These are phyloP conservation scores for Leptopilina drosophilae DNA, from an alignment of 2,888 invertebrate genomes.

Conservation along the genomic window DNA sequence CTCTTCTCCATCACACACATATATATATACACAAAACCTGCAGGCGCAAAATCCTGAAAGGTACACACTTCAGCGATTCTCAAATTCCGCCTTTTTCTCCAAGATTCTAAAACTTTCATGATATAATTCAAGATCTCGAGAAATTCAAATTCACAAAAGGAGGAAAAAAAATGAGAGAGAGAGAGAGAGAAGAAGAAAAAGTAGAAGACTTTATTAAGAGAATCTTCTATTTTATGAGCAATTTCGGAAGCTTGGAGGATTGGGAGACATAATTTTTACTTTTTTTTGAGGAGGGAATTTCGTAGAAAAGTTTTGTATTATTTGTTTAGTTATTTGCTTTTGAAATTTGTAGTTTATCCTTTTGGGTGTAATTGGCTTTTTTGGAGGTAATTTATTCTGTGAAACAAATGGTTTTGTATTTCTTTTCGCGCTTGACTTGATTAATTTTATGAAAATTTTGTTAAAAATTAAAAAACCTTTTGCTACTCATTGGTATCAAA, in stretches of 20 bases:
- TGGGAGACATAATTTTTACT: constrained; percentile 20
- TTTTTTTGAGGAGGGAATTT: not conserved
- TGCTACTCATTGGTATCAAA: too few species aligned
- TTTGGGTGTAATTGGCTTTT: too few species aligned
- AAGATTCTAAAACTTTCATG: constrained; percentile 36
- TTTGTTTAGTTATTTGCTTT: too few species aligned
- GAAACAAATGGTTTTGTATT: too few species aligned
- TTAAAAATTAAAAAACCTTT: too few species aligned
- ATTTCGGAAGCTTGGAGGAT: constrained; percentile 29
- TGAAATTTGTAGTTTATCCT: too few species aligned
- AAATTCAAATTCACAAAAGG: constrained; percentile 16
- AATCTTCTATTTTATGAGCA: constrained; percentile 32
- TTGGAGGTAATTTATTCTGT: too few species aligned
- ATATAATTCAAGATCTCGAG: constrained; percentile 13
- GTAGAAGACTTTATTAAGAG: constrained; percentile 35
- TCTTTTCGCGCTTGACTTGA: too few species aligned
- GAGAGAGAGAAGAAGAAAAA: not conserved
- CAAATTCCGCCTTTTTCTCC: constrained; percentile 33
- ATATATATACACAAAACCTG: not conserved
- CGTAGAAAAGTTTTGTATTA: not conserved
- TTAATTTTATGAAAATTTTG: too few species aligned
- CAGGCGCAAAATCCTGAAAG: constrained; percentile 33
- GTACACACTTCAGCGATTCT: constrained; percentile 38
- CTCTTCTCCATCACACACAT: not conserved
- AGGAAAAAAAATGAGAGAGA: too few species aligned